phyloP scores from a whole-genome alignment of 2,888 invertebrate species.

The Drosophila parthenogenetica region DNA sequence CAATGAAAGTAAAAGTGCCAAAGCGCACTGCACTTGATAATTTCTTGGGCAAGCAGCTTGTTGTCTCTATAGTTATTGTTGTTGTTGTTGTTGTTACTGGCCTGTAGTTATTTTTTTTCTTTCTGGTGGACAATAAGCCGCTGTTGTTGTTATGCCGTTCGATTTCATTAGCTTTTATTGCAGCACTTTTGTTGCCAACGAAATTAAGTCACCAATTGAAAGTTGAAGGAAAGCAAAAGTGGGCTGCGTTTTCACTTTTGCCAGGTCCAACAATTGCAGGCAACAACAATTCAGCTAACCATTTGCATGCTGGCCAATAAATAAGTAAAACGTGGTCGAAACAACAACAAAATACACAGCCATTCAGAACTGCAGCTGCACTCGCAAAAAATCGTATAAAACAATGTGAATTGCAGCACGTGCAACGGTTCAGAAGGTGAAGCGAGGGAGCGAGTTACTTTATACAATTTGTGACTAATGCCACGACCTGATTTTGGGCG shows the following conservation, averaged over 20 bases:
- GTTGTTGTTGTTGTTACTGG: slow-evolving; percentile 27
- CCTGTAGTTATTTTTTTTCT: slow-evolving; percentile 32
- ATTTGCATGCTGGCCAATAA: slow-evolving; percentile 59
- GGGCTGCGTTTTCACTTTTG: slow-evolving; percentile 71
- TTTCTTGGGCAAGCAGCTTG: slow-evolving; percentile 65
- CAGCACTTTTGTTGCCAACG: slow-evolving; percentile 68
- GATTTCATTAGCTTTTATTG: slow-evolving; percentile 80
- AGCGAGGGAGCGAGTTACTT: not conserved
- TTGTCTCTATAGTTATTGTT: slow-evolving; percentile 30
- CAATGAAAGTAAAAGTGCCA: slow-evolving; percentile 75
- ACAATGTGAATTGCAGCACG: slow-evolving; percentile 23
- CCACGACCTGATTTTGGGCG: slow-evolving; percentile 1
- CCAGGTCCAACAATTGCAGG: slow-evolving; percentile 55
- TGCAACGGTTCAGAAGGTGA: slow-evolving; percentile 8
- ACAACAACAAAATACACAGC: not conserved
- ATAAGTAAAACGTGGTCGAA: slow-evolving; percentile 51
- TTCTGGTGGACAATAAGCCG: slow-evolving; percentile 55
- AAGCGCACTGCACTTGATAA: slow-evolving; percentile 78
- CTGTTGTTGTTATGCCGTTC: slow-evolving; percentile 57
- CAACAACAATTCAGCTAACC: slow-evolving; percentile 27
- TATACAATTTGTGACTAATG: slow-evolving; percentile 14
- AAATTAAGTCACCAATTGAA: slow-evolving; percentile 81
- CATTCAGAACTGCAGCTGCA: slow-evolving; percentile 40
- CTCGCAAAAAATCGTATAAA: not conserved
- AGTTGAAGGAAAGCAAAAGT: slow-evolving; percentile 75